phyloP scores from a whole-genome alignment of 1,140 invertebrate species.

The Cyrtorhinus lividipennis region DNA sequence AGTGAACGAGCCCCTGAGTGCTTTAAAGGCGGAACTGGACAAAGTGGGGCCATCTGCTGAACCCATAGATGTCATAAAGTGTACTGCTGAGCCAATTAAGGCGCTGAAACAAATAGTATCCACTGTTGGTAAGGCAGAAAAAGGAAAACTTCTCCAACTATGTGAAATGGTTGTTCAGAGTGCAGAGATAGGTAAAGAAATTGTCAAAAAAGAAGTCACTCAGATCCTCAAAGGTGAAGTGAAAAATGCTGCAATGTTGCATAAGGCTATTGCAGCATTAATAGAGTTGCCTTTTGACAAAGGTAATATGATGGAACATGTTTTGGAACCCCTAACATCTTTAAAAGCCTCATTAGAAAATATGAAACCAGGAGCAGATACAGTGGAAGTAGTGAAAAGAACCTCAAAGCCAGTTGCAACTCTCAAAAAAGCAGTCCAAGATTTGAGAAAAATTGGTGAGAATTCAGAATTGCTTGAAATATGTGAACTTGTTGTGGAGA shows the following conservation, averaged over 20 bases:
- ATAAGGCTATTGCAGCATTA: neutral
- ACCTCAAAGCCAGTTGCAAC: neutral
- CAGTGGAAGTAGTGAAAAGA: neutral
- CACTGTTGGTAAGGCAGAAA: neutral
- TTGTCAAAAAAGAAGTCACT: neutral
- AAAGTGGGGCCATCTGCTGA: neutral
- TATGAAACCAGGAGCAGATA: neutral
- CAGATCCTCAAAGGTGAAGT: neutral
- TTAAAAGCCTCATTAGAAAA: neutral
- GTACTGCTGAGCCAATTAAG: neutral
- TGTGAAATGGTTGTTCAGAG: neutral
- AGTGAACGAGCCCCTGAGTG: neutral
- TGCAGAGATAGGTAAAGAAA: neutral
- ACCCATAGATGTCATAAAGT: neutral
- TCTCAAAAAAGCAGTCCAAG: neutral
- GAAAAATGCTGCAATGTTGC: neutral
- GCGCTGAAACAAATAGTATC: neutral
- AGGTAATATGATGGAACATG: too few relatives aligned
- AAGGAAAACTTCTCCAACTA: neutral
- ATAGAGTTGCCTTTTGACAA: neutral
- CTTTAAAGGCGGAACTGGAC: neutral
- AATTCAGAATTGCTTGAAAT: neutral
- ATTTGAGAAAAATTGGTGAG: neutral
- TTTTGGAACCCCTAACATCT: neutral
- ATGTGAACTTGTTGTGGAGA: neutral